These are phyloP conservation scores for Leptopilina myrica DNA, from an alignment of 2,888 invertebrate species.

Conservation along the genomic window DNA sequence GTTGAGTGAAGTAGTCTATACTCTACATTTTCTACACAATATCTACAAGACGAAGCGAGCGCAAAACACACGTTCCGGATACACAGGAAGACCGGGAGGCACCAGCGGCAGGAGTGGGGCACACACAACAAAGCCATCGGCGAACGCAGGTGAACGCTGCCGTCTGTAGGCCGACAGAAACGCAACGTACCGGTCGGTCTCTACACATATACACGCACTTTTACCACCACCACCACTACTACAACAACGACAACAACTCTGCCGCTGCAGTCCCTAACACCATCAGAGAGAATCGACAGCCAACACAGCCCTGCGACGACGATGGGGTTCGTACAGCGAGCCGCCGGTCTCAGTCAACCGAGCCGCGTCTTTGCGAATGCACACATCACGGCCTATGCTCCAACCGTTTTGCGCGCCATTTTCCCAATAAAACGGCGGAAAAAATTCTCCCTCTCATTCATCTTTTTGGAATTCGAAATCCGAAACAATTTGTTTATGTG, in stretches of 20 bases:
- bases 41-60: constrained; percentile 11
- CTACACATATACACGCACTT: constrained; percentile 10
- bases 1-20: background rate
- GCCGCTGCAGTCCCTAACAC: constrained; percentile 25
- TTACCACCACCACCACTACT: too few species aligned
- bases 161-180: constrained; percentile 38
- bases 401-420: background rate
- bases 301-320: constrained; percentile 28
- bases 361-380: constrained; percentile 41
- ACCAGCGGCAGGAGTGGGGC: constrained; percentile 11
- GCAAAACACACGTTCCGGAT: constrained; percentile 32
- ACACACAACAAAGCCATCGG: constrained; percentile 39
- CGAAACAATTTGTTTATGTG: too few species aligned
- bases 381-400: constrained; percentile 17
- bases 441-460: too few species aligned
- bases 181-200: constrained; percentile 40
- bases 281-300: constrained; percentile 30
- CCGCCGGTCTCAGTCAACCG: constrained; percentile 40
- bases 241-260: background rate
- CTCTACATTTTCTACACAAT: background rate
- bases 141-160: constrained; percentile 41
- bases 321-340: constrained; percentile 36
- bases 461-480: too few species aligned
- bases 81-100: constrained; percentile 39
- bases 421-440: background rate